Evolutionary conservation across 2,888 invertebrate species (phyloP).

Genomic region (Trichopria drosophilae): DNA sequence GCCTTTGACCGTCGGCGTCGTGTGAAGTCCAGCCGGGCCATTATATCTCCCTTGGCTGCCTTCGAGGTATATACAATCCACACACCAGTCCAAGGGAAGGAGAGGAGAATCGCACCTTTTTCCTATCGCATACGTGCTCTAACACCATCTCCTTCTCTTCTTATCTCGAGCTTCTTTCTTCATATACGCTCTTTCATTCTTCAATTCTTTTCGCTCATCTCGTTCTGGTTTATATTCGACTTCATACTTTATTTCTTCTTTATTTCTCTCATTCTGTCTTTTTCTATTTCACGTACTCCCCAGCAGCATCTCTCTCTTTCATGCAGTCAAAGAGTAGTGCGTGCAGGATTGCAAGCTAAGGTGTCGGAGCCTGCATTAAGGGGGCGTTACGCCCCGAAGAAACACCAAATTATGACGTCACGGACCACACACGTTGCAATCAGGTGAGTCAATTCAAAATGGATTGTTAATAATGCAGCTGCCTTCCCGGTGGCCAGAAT

Average conservation of each 20-base stretch:
- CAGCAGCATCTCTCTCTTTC: slow-evolving; percentile 23
- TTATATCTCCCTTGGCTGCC: slow-evolving; percentile 55
- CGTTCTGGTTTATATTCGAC: no score
- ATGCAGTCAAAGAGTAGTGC: slow-evolving; percentile 41
- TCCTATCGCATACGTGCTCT: slow-evolving; percentile 14
- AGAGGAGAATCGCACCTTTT: neutral
- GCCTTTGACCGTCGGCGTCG: slow-evolving; percentile 51
- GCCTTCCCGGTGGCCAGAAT: slow-evolving; percentile 36
- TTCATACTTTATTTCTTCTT: no score
- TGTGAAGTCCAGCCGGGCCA: slow-evolving; percentile 56
- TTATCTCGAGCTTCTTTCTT: slow-evolving; percentile 14
- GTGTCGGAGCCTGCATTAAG: slow-evolving; percentile 58
- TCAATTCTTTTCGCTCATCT: no score
- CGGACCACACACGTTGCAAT: slow-evolving; percentile 58
- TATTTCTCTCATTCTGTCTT: slow-evolving; percentile 35
- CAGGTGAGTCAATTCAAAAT: slow-evolving; percentile 57
- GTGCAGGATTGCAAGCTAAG: slow-evolving; percentile 52
- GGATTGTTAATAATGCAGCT: slow-evolving; percentile 55
- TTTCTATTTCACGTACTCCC: slow-evolving; percentile 34
- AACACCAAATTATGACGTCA: slow-evolving; percentile 59
- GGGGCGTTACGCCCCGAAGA: slow-evolving; percentile 56
- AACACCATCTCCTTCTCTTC: slow-evolving; percentile 2
- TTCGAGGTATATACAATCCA: slow-evolving; percentile 47
- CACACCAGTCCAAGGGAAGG: slow-evolving; percentile 28
- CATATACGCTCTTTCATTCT: no score